Conservation (phyloP, 2,797 vertebrate species). For the Tragelaphus oryx region DNA sequence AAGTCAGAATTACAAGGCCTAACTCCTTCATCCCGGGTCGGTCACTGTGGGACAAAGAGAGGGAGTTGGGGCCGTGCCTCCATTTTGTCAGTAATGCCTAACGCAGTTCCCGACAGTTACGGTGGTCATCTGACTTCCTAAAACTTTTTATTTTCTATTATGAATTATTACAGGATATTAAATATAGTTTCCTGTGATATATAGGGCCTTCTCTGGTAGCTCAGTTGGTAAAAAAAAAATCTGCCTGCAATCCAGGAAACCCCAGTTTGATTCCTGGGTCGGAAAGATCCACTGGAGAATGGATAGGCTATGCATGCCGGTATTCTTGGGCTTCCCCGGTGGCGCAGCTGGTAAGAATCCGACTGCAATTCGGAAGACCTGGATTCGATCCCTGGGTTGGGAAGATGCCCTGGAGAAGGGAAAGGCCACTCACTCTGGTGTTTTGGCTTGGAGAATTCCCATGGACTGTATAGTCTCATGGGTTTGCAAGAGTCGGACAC, state of each 20-base stretch:
- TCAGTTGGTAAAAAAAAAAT: not conserved
- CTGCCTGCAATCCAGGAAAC: not conserved
- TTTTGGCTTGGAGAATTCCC: not conserved
- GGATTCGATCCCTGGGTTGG: not conserved
- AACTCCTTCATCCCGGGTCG: too few relatives aligned
- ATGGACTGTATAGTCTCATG: not conserved
- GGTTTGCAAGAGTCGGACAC: fast-evolving
- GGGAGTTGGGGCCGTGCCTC: too few relatives aligned
- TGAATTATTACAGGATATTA: not conserved
- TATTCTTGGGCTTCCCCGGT: not conserved
- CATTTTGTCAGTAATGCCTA: too few relatives aligned
- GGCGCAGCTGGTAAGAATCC: not conserved
- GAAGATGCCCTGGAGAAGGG: not conserved
- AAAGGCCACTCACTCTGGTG: not conserved
- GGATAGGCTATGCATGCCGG: not conserved
- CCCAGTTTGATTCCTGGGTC: not conserved
- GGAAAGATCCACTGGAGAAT: not conserved
- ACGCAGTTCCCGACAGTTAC: not conserved
- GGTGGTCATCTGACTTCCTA: not conserved
- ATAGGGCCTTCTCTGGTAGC: not conserved
- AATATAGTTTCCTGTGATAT: not conserved
- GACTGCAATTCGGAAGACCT: not conserved
- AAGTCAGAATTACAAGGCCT: too few relatives aligned
- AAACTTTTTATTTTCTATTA: not conserved
- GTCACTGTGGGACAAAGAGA: too few relatives aligned